Conservation (phyloP, 2,888 invertebrate genomes). For the Cerastis leucographa region DNA sequence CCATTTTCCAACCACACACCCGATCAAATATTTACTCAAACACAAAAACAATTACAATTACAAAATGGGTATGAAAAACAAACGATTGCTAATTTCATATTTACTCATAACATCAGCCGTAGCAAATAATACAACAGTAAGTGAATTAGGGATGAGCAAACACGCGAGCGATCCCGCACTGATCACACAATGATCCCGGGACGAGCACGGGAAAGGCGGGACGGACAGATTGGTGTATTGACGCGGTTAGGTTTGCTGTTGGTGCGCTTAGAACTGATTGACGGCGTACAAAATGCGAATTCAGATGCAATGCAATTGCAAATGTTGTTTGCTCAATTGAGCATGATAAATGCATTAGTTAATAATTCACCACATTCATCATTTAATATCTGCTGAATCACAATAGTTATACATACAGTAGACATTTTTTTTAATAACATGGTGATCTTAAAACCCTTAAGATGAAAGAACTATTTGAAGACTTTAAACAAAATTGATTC, state of each 20-base stretch:
- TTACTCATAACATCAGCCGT: conserved; percentile 40
- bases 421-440: not conserved
- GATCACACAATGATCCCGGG: conserved; percentile 27
- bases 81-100: conserved; percentile 47
- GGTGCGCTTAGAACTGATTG: conserved; percentile 10
- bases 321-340: no score
- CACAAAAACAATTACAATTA: conserved; percentile 43
- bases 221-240: conserved; percentile 35
- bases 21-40: conserved; percentile 35
- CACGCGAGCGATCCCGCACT: conserved; percentile 35
- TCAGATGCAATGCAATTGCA: not conserved
- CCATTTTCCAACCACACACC: conserved; percentile 6
- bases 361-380: not conserved
- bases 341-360: not conserved
- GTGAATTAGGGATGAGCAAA: conserved; percentile 49
- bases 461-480: not conserved
- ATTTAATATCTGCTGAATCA: not conserved
- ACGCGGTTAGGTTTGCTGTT: conserved; percentile 18
- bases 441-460: not conserved
- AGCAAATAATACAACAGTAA: conserved; percentile 47
- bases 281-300: not conserved
- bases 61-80: conserved; percentile 38
- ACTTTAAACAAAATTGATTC: not conserved
- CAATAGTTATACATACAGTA: not conserved
- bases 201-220: conserved; percentile 49